Evolutionary conservation across 2,888 invertebrate species (phyloP), one percentile per base, ranked within the genome.

Genomic region (Cordilura impudica): DNA sequence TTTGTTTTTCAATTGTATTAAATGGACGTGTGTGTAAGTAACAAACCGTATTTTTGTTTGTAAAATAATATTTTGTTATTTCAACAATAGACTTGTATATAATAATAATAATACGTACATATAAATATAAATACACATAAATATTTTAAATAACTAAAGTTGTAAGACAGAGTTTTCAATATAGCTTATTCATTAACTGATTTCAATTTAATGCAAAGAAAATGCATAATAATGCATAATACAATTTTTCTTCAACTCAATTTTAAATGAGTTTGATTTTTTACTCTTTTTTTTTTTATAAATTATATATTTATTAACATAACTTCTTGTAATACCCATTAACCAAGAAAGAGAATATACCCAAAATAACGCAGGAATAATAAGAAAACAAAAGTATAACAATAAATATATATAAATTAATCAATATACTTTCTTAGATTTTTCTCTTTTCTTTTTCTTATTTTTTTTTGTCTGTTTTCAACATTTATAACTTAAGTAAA

Each of bases 401-500:
- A 39, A 39, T 4, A 39, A 39, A n/a, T n/a, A n/a, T n/a, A n/a
- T n/a, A 71, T 45, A 66, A 63, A 53, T 35, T 51, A 69, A 75
- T 14, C 29, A 53, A 54, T 23, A 51, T 67, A 26, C 12, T 65
- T n/a, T n/a, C n/a, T n/a, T n/a, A n/a, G n/a, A n/a, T n/a, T n/a
- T 65, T 49, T 51, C n/a, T n/a, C 26, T 47, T 26, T 45, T 29
- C 35, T 39, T n/a, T 56, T 21, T 26, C 14, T 26, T 18, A 16
- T 16, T 61, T 26, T 43, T 31, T 53, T 51, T 49, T 19, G 12
- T 63, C 49, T 73, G 66, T 78, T 73, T 74, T 49, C 65, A 77
- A 67, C 69, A 70, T 84, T 86, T 91, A 92, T 87, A 92, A 89
- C 87, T 91, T 91, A 88, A 92, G 92, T 87, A 92, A 89, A 81